A percentile compares a stretch with the other conserved stretches of the same genome.
Evolutionary conservation across 1,140 invertebrate genomes (phyloP).

Genomic region (Drosophila ogumai): DNA sequence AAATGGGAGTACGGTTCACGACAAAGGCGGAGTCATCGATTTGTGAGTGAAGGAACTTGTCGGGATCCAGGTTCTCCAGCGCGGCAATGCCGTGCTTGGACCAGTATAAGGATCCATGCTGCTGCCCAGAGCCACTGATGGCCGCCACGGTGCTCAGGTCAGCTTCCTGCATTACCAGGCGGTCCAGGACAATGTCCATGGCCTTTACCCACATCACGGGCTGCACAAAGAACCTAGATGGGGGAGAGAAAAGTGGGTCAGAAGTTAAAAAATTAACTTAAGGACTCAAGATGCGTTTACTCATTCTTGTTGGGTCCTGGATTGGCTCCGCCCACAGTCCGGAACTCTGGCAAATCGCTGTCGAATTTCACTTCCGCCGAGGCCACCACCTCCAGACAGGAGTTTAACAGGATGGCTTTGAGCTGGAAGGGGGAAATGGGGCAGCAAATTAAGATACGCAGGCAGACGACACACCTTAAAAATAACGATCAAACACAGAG

Average conservation of each 20-base stretch:
- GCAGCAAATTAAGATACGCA: constrained; percentile 18
- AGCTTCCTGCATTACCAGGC: constrained; percentile 91
- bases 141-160: constrained; percentile 93
- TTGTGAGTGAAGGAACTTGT: constrained; percentile 93
- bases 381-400: constrained; percentile 90
- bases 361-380: constrained; percentile 95
- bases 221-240: constrained; percentile 87
- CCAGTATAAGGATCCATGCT: constrained; percentile 99
- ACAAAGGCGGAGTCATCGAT: constrained; percentile 91
- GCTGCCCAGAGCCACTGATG: constrained; percentile 96
- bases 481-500: constrained; percentile 72
- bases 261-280: not conserved
- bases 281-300: constrained; percentile 29
- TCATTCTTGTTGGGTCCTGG: constrained; percentile 87
- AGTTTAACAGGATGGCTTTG: constrained; percentile 94
- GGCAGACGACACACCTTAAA: constrained; percentile 64
- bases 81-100: constrained; percentile 89
- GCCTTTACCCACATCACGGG: constrained; percentile 98
- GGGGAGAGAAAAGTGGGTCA: not conserved
- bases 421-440: constrained; percentile 88
- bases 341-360: constrained; percentile 94
- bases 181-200: constrained; percentile 95
- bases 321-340: constrained; percentile 77
- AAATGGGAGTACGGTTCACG: constrained; percentile 93
- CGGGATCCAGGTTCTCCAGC: constrained; percentile 89